Evolutionary conservation across 2,113 vertebrate species (phyloP), one percentile per base, ranked within the genome.

Genomic region (Grus americana): DNA sequence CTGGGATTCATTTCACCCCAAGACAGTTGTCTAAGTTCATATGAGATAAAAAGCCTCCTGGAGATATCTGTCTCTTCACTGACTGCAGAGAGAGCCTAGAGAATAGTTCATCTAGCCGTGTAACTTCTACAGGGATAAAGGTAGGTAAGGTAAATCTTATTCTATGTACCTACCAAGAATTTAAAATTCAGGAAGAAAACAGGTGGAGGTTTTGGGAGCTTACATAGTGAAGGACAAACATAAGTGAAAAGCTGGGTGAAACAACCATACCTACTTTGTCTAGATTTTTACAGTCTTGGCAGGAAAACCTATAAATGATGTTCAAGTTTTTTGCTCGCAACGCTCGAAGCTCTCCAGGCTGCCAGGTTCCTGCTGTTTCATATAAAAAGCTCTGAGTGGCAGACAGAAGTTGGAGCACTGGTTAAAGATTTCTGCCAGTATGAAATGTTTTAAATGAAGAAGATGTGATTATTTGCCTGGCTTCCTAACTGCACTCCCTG

Each of bases 311-410:
- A 75, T 82, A 96, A 94, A 97, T 66, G 86, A 93, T 92, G 91
- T 92, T 97, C 92, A 94, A 91, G 67, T 54, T 93, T 93, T 93
- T 91, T 79, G 73, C 91, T 93, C 0, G 0, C 79, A 91, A 42
- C 0, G 9, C 89, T 92, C 92, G 91, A 91, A 87, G 88, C 87
- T 91, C 79, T 93, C 86, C 92, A 91, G 70, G 92, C 94, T 96
- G 92, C 96, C 96, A 96, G 88, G 65, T 93, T 96, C 95, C 95
- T 85, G 92, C 97, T 96, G 96, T 93, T 96, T 96, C 93, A 92
- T 84, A 96, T 76, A 92, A 97, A 97, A 96, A 95, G 83, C 92
- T 95, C 91, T 22, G 46, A 97, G 91, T 87, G 92, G 95, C 92
- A 97, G 86, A 93, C 73, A 96, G 88, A 97, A 95, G 91, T 73